Evolutionary conservation across 2,888 invertebrate genomes (phyloP).

Genomic region (Dryobota labecula): DNA sequence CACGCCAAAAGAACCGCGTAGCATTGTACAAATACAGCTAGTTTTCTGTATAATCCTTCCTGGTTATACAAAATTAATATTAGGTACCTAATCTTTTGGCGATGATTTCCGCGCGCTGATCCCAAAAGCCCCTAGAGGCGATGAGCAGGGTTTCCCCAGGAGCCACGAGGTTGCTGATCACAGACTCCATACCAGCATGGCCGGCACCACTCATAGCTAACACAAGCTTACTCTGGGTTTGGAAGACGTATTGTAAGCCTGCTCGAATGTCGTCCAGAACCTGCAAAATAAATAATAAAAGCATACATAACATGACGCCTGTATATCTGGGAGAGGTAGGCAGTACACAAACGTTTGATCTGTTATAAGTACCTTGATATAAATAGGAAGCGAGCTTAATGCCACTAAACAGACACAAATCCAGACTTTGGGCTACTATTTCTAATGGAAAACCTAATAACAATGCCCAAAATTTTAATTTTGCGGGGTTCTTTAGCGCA

Average conservation of each 20-base stretch:
- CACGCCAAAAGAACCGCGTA: too few relatives aligned
- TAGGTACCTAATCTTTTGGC: slow-evolving; percentile 93
- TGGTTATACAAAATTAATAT: neutral
- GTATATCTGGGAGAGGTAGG: too few relatives aligned
- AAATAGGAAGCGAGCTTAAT: too few relatives aligned
- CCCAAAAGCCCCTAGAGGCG: slow-evolving; percentile 96
- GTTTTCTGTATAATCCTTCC: neutral
- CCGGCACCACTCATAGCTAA: slow-evolving; percentile 95
- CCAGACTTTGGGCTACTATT: neutral
- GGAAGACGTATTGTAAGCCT: slow-evolving; percentile 96
- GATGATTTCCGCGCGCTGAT: slow-evolving; percentile 94
- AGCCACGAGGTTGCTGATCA: slow-evolving; percentile 95
- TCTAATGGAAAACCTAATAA: neutral
- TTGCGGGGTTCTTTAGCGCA: too few relatives aligned
- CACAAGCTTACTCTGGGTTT: slow-evolving; percentile 95
- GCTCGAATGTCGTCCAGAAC: slow-evolving; percentile 95
- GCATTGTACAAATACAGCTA: neutral
- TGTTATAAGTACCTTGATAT: neutral
- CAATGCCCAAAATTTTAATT: too few relatives aligned
- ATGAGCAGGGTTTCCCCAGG: slow-evolving; percentile 94
- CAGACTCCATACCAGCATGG: slow-evolving; percentile 95
- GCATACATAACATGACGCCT: slow-evolving; percentile 53
- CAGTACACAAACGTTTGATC: neutral
- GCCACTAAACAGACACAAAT: too few relatives aligned
- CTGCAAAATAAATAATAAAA: slow-evolving; percentile 80